Base-by-base conservation (phyloP, 2,888 invertebrate species). In the Scaeva pyrastri region DNA sequence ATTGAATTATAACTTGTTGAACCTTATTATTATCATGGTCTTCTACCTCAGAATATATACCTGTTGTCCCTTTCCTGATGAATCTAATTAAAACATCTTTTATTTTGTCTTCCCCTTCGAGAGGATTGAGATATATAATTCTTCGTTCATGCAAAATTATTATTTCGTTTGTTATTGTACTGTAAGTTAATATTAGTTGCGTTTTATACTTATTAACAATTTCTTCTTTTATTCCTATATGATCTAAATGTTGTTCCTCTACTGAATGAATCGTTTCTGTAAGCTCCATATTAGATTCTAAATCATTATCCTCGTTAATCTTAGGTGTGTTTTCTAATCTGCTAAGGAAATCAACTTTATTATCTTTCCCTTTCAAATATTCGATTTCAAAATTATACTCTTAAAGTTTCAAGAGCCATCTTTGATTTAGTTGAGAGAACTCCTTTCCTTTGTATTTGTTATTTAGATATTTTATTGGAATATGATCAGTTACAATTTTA, bases 161-260 rank as follows among this genome's bases (percentile, higher is more conserved):
- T 21, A 71, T 64, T 48, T 78, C 78, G 36, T 62, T 58, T 26
- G 55, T 55, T 26, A 12, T 56, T 19, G 16, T 45, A 66, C 71
- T 39, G 36, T 86, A 72, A 3, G 55, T 62, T 26, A 81, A 19
- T 26, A 73, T 86, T 1, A 86, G 16, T 80, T 86, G 76, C 2
- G 74, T 77, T 48, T 73, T 81, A 26, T 77, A 81, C 23, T 70
- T 86, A 19, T 81, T 81, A 1, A 80, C 66, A n/a, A 80, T 85
- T 36, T 39, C 50, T 72, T 72, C 66, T 31, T 66, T 79, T 12
- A 79, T 45, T 5, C 36, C 45, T 14, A 86, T 73, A 39, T 86
- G 77, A 21, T 86, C 77, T 45, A n/a, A n/a, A n/a, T n/a, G n/a
- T n/a, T n/a, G n/a, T n/a, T n/a, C n/a, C n/a, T n/a, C n/a, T n/a